Conservation (phyloP, 1,140 invertebrate genomes). For the Delia radicum region DNA sequence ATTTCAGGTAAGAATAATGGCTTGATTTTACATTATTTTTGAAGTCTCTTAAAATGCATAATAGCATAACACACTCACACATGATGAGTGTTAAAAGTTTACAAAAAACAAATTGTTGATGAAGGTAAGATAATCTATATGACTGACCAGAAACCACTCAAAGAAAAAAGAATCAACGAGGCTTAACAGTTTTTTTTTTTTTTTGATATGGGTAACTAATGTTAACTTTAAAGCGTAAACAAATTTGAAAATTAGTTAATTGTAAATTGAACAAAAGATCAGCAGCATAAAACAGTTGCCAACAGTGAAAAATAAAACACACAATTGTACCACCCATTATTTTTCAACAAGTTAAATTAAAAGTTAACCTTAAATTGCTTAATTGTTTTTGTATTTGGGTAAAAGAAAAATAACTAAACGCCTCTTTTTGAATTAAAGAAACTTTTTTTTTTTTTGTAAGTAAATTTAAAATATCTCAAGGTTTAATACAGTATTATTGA, state of each 20-base stretch:
- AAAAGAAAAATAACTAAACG: no score
- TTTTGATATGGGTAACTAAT: background rate
- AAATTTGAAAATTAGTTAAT: background rate
- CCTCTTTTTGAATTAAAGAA: background rate
- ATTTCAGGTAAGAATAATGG: slow-evolving; percentile 6
- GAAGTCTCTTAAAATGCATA: background rate
- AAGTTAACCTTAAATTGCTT: background rate
- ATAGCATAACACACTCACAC: background rate
- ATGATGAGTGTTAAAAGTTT: background rate
- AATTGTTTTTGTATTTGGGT: background rate
- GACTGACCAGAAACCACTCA: background rate
- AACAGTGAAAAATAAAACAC: background rate
- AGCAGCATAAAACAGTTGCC: background rate
- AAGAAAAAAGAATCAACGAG: background rate
- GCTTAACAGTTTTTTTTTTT: background rate
- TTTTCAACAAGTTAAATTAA: background rate
- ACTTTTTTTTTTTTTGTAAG: background rate
- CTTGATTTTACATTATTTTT: background rate
- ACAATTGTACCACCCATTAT: background rate
- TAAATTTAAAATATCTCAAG: background rate
- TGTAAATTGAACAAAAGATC: background rate
- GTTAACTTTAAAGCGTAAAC: background rate
- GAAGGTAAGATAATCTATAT: background rate
- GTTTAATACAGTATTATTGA: background rate
- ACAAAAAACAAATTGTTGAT: background rate